Evolutionary conservation across 2,113 vertebrate genomes (phyloP).

Genomic region (Coregonus clupeaformis): DNA sequence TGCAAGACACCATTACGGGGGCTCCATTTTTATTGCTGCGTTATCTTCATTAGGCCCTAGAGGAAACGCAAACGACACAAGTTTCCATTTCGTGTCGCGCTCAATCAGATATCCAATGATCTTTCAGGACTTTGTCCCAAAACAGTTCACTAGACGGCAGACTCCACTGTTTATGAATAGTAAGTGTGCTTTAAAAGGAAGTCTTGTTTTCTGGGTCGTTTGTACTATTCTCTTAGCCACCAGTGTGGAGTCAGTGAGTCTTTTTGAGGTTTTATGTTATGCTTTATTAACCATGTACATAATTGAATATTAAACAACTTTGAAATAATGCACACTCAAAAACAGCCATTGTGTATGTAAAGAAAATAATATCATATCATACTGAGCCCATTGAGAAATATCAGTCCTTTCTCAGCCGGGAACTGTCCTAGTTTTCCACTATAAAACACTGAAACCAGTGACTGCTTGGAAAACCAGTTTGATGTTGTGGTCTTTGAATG

Average conservation of each 20-base stretch:
- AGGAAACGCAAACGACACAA: slow-evolving; percentile 45
- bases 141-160: slow-evolving; percentile 21
- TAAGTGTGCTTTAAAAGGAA: slow-evolving; percentile 6
- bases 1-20: slow-evolving; percentile 57
- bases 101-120: slow-evolving; percentile 44
- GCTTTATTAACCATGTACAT: slow-evolving; percentile 26
- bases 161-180: slow-evolving; percentile 34
- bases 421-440: slow-evolving; percentile 44
- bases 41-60: slow-evolving; percentile 36
- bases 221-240: slow-evolving; percentile 38
- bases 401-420: slow-evolving; percentile 40
- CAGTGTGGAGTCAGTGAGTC: slow-evolving; percentile 7
- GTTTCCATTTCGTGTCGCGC: slow-evolving; percentile 21
- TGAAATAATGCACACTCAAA: slow-evolving; percentile 5
- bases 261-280: slow-evolving; percentile 14
- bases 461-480: slow-evolving; percentile 62
- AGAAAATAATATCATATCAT: slow-evolving; percentile 8
- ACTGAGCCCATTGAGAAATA: slow-evolving; percentile 11
- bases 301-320: slow-evolving; percentile 38
- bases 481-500: slow-evolving; percentile 71
- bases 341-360: slow-evolving; percentile 23
- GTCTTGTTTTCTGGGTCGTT: slow-evolving; percentile 34
- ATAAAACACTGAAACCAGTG: slow-evolving; percentile 15
- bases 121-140: slow-evolving; percentile 39
- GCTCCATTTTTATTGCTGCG: slow-evolving; percentile 39